phyloP scores from a whole-genome alignment of 2,888 invertebrate species.

The Malthinus flaveolus region DNA sequence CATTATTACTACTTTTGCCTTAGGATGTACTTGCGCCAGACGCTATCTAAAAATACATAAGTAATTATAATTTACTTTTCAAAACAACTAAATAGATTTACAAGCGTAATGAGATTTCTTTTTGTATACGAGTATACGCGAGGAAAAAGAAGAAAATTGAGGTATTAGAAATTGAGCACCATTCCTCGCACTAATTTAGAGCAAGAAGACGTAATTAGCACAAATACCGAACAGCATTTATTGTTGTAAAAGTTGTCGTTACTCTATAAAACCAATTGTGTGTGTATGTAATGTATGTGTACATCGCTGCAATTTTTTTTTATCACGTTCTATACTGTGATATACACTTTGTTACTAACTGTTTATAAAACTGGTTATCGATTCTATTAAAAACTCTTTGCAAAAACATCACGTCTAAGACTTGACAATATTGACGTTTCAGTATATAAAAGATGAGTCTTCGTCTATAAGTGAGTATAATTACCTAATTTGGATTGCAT shows the following conservation, averaged over 20 bases:
- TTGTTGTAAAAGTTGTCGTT: constrained; percentile 14
- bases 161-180: background rate
- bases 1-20: constrained; percentile 45
- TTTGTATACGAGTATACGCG: background rate
- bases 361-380: constrained; percentile 20
- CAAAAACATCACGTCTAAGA: constrained; percentile 20
- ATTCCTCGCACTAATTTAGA: constrained; percentile 1
- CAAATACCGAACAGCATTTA: constrained; percentile 9
- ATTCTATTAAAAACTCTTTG: constrained; percentile 24
- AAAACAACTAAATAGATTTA: constrained; percentile 6
- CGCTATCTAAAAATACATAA: constrained; percentile 34
- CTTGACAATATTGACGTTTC: constrained; percentile 18
- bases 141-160: background rate
- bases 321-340: constrained; percentile 18
- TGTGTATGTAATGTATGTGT: background rate
- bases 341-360: constrained; percentile 25
- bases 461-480: constrained; percentile 11
- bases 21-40: constrained; percentile 34
- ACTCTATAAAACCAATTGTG: constrained; percentile 17
- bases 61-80: constrained; percentile 14
- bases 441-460: constrained; percentile 10
- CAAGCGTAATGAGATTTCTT: background rate
- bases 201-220: constrained; percentile 15
- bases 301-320: constrained; percentile 23
- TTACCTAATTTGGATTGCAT: constrained; percentile 17